Evolutionary conservation across 2,113 vertebrate species (phyloP).

Genomic region (Archocentrus centrarchus): DNA sequence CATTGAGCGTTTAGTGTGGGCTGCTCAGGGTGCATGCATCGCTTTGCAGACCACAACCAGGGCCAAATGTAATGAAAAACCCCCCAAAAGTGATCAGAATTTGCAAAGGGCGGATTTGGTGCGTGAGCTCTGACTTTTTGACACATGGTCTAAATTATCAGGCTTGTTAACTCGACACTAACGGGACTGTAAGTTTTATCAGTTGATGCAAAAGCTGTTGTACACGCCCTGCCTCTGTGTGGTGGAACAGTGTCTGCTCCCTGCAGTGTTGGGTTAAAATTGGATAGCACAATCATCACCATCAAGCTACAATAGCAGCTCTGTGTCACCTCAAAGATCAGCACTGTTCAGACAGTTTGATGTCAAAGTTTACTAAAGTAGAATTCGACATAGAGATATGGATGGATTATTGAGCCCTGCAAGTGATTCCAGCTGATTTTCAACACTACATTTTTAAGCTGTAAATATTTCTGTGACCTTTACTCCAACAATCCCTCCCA

Average conservation of each 20-base stretch:
- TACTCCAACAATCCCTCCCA: not conserved
- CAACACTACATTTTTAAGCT: not conserved
- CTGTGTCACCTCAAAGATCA: not conserved
- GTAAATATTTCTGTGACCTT: not conserved
- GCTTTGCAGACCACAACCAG: not conserved
- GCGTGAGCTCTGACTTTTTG: not conserved
- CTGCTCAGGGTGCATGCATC: not conserved
- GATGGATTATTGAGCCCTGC: not conserved
- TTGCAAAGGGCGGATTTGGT: not conserved
- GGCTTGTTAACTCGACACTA: not conserved
- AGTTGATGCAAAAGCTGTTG: not conserved
- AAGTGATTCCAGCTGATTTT: not conserved
- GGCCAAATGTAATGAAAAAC: not conserved
- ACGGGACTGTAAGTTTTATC: fast-evolving
- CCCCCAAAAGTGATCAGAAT: not conserved
- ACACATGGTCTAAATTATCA: not conserved
- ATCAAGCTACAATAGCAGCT: not conserved
- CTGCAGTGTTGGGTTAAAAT: fast-evolving
- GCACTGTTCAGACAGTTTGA: not conserved
- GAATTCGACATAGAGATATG: not conserved
- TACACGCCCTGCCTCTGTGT: too few relatives aligned
- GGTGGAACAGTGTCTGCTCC: not conserved
- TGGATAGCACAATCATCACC: not conserved
- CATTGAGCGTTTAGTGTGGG: fast-evolving
- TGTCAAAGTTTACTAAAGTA: not conserved